Evolutionary conservation across 2,888 invertebrate species (phyloP).

Genomic region (Zootermopsis nevadensis): DNA sequence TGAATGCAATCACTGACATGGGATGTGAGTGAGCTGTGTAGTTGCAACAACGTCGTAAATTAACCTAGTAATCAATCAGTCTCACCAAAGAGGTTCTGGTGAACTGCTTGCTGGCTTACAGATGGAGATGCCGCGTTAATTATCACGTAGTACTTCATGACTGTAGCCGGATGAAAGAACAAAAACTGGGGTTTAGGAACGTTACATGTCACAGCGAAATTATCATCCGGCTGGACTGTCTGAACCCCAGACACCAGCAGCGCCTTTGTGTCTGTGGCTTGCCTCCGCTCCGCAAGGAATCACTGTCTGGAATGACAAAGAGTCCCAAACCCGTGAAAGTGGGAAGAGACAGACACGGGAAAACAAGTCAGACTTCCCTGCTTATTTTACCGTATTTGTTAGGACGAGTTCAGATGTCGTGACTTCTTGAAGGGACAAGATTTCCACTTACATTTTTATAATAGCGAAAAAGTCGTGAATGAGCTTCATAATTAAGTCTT

Average conservation of each 20-base stretch:
- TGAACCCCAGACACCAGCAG: not conserved
- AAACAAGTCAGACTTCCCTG: conserved; percentile 3
- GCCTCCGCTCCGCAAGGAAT: conserved; percentile 10
- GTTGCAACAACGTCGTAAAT: no score
- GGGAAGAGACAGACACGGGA: conserved; percentile 7
- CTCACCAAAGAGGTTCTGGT: no score
- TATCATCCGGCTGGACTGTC: not conserved
- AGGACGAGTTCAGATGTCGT: conserved; percentile 27
- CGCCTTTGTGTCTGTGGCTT: not conserved
- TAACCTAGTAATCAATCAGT: no score
- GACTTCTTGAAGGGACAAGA: not conserved
- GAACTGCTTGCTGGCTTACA: no score
- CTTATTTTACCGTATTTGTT: not conserved
- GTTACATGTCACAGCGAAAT: not conserved
- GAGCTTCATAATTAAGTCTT: no score
- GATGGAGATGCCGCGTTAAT: no score
- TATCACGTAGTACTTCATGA: no score
- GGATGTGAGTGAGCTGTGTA: no score
- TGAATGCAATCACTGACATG: no score
- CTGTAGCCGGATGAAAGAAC: not conserved
- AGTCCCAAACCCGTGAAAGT: conserved; percentile 20
- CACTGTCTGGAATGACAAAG: conserved; percentile 30
- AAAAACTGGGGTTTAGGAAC: not conserved
- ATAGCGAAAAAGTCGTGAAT: not conserved
- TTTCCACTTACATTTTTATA: not conserved